Evolutionary conservation across 30 jellyfish, hydroid and myxozoan genomes (phyloP), one percentile per base, ranked within the genome.

Genomic region (Clytia hemisphaerica): DNA sequence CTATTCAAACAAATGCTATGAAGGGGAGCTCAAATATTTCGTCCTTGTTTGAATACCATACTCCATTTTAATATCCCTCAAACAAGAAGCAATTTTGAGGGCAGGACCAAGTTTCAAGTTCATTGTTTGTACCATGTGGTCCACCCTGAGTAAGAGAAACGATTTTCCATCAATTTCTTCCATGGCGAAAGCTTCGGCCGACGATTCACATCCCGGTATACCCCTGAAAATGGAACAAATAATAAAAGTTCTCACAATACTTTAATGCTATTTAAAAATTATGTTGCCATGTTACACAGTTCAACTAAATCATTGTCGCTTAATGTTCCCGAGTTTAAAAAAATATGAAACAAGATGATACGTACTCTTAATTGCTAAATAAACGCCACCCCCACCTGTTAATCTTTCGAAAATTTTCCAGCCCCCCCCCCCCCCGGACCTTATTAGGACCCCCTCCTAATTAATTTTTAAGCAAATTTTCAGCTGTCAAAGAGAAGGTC

Each of bases 81-180:
- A n/a, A 45, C 74, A 88, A 4, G 95, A 82, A 1, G 99, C 94
- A 45, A 91, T 91, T 77, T 91, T 91, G 27, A 91, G 66, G 2
- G 99, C 99, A 58, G 99, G 99, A 45, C 99, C 99, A 38, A 91
- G 92, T 78, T 91, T 91, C 61, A 91, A 37, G 30, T 90, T 87
- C 95, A 91, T 76, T 1, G 93, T 60, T 6, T 91, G 92, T 4
- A 91, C 74, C 87, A 91, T 53, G 67, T 80, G 98, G 51, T 89
- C 94, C 48, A 82, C 87, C 62, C 76, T 80, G 26, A 80, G 29
- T 24, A 89, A 80, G 94, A 91, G 67, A 46, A 91, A 64, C 3
- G 99, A 95, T 37, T 76, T 94, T 31, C 99, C 99, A 82, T 91
- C 99, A 37, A 91, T 91, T 59, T 91, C 99, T 48, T 91, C 99